phyloP scores from a whole-genome alignment of 2,888 invertebrate species.

The Gastracanthus pulcherrimus region DNA sequence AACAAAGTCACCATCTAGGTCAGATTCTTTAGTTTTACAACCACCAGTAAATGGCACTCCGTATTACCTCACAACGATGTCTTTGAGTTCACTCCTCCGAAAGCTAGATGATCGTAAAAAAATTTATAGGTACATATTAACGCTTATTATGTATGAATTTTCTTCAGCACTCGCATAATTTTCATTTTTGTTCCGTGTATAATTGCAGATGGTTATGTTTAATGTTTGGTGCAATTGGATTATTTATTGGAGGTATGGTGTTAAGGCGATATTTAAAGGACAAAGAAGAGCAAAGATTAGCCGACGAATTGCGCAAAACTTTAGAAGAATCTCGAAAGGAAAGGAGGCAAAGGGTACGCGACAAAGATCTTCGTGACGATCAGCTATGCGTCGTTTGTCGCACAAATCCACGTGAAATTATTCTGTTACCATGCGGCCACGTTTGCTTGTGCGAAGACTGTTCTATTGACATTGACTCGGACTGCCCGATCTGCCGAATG shows the following conservation, averaged over 20 bases:
- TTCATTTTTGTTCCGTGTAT: not conserved
- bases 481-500: conserved; percentile 90
- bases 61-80: conserved; percentile 89
- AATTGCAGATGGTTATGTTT: conserved; percentile 78
- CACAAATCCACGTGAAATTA: conserved; percentile 91
- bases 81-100: conserved; percentile 86
- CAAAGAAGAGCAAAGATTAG: conserved; percentile 80
- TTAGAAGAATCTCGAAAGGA: conserved; percentile 84
- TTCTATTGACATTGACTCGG: conserved; percentile 81
- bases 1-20: conserved; percentile 79
- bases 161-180: not conserved
- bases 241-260: conserved; percentile 79
- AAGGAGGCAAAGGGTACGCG: conserved; percentile 83
- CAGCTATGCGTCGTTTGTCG: conserved; percentile 92
- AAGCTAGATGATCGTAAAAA: conserved; percentile 85
- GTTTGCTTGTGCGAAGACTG: conserved; percentile 94
- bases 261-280: conserved; percentile 78
- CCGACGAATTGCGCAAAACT: conserved; percentile 77
- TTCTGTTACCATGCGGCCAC: conserved; percentile 93
- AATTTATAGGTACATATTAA: conserved; percentile 81
- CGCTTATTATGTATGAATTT: not conserved
- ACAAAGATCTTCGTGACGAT: conserved; percentile 81
- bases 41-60: conserved; percentile 86
- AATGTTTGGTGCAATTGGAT: conserved; percentile 80
- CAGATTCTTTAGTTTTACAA: conserved; percentile 84